Conservation (phyloP, 30 jellyfish, hydroid and myxozoan species). For the Pseudorhiza aurosa region DNA sequence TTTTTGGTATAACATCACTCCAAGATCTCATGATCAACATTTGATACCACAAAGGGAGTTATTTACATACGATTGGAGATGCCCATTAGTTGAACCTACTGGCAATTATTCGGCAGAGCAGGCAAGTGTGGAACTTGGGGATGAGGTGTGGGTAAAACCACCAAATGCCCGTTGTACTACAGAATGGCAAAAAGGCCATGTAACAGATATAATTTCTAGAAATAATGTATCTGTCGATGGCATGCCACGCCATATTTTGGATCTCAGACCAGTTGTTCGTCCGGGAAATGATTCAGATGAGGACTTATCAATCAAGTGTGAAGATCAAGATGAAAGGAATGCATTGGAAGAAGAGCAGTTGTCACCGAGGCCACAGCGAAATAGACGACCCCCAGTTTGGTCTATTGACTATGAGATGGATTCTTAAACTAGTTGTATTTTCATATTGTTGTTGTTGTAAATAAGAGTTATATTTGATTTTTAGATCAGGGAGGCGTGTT, state of each 20-base stretch:
- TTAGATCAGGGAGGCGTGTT: slow-evolving; percentile 26
- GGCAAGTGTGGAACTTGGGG: slow-evolving; percentile 35
- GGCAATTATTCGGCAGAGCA: slow-evolving; percentile 3
- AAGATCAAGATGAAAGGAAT: not conserved
- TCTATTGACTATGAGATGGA: not conserved
- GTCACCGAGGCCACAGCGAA: slow-evolving; percentile 16
- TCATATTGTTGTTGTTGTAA: not conserved
- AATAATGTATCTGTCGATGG: slow-evolving; percentile 24
- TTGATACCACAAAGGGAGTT: slow-evolving; percentile 24
- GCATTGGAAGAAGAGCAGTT: not conserved
- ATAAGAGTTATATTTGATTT: not conserved
- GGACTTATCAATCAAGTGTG: not conserved
- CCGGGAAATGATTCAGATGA: not conserved
- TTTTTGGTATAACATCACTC: slow-evolving; percentile 27
- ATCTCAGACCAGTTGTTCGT: slow-evolving; percentile 4
- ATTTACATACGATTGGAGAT: slow-evolving; percentile 5
- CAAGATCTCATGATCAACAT: slow-evolving; percentile 29
- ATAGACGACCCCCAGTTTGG: slow-evolving; percentile 9
- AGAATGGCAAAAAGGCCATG: not conserved
- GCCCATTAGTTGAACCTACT: slow-evolving; percentile 15
- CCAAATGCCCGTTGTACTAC: slow-evolving; percentile 16
- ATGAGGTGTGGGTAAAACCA: slow-evolving; percentile 36
- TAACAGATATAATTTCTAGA: slow-evolving; percentile 6
- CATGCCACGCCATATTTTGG: slow-evolving; percentile 21
- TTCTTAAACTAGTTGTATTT: not conserved